phyloP scores from a whole-genome alignment of 2,113 vertebrate species.

The Clupea harengus region DNA sequence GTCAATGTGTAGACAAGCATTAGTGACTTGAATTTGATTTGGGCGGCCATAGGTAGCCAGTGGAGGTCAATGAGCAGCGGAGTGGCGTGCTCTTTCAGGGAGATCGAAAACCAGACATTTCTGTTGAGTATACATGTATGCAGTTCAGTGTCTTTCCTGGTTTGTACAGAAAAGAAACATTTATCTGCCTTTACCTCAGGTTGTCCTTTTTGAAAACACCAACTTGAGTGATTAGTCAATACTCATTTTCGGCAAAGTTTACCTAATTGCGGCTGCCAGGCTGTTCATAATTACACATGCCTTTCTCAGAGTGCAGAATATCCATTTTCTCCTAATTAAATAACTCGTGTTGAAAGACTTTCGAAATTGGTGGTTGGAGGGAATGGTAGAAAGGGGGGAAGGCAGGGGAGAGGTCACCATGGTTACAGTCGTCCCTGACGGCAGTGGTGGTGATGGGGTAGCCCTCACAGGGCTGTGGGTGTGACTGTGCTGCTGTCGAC shows the following conservation, averaged over 20 bases:
- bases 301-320: background rate
- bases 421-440: background rate
- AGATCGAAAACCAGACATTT: too few species aligned
- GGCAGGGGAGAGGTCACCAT: background rate
- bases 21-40: too few species aligned
- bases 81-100: too few species aligned
- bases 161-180: too few species aligned
- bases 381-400: background rate
- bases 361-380: background rate
- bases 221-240: background rate
- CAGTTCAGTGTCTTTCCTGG: too few species aligned
- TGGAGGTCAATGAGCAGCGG: too few species aligned
- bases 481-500: background rate
- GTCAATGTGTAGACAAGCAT: too few species aligned
- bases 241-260: background rate
- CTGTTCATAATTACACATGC: background rate
- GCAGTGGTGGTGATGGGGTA: background rate
- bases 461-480: background rate
- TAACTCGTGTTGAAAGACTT: background rate
- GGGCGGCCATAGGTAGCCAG: too few species aligned
- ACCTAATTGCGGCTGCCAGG: background rate
- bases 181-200: background rate
- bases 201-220: background rate
- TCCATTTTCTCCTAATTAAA: background rate
- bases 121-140: too few species aligned